Conservation (phyloP, 2,888 invertebrate species). For the Himalopsyche japonica region DNA sequence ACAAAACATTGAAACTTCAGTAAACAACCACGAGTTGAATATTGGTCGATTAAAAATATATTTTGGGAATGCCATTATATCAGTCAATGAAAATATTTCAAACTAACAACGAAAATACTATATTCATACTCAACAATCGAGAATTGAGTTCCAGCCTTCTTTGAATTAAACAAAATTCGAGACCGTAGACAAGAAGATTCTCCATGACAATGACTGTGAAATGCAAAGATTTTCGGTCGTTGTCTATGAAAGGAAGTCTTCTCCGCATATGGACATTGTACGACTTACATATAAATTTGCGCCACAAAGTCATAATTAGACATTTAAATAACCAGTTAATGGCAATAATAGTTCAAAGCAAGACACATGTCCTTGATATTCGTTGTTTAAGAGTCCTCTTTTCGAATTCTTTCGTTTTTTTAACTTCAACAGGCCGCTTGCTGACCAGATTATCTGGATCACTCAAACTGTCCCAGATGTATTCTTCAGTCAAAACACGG, state of each 20-base stretch:
- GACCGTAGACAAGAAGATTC: neutral
- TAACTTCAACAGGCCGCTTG: constrained; percentile 12
- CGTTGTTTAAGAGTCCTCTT: constrained; percentile 36
- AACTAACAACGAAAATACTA: neutral
- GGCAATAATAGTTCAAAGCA: constrained; percentile 26
- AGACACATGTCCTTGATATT: constrained; percentile 37
- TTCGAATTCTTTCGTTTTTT: constrained; percentile 16
- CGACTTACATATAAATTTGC: neutral
- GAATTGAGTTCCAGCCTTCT: neutral
- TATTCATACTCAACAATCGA: neutral
- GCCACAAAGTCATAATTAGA: neutral
- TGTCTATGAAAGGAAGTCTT: neutral
- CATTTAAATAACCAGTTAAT: neutral
- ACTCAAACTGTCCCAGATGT: constrained; percentile 40
- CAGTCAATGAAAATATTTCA: neutral
- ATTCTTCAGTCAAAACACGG: constrained; percentile 46
- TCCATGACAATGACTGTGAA: neutral
- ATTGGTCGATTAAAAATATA: neutral
- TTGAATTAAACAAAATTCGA: neutral
- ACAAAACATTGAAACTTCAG: neutral
- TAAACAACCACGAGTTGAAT: neutral
- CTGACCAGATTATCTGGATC: constrained; percentile 33
- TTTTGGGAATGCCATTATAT: neutral
- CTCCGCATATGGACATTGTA: neutral
- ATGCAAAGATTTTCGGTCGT: neutral